Evolutionary conservation across 53 echinoderm and acorn worm species (phyloP), one percentile per base, ranked within the genome.

Genomic region (Glandiceps talaboti): DNA sequence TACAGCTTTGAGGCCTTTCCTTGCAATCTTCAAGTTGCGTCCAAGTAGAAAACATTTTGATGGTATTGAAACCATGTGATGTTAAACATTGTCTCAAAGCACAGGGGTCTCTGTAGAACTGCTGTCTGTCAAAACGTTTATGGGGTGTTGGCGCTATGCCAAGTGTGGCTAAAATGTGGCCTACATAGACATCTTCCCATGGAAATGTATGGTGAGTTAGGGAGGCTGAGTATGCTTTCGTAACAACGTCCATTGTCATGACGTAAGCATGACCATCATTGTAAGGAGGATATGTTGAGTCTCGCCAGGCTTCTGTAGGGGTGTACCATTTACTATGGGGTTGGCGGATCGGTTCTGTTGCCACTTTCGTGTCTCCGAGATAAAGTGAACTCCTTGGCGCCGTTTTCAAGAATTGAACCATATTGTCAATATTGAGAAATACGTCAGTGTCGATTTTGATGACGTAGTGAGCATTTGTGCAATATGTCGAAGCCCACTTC

Each of bases 361-460:
- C 32, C 28, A 27, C 64, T 45, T 45, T 14, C 26, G 79, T 84
- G 10, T 79, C 84, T 29, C 84, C 84, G 1, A 79, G 29, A 31
- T 84, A 84, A 73, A 29, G 29, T 27, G 26, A 14, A 1, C 73
- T 32, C 25, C 32, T 29, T 0, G 31, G 31, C 26, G 0, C 6
- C 29, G 0, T 14, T 0, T 78, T 79, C 0, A 84, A 76, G 27
- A 74, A 78, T 29, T 73, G 27, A 14, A 79, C 79, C 28, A 84
- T 30, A 33, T 84, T 84, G 14, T 79, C 84, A 30, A 84, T 28
- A 75, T 92, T 90, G 1, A 92, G 75, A 12, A 77, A 73, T 82
- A 92, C 87, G 82, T 92, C 92, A 29, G 90, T 87, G 33, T 92
- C 92, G 1, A 87, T 92, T 81, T 92, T 92, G 76, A 92, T 87